These are phyloP conservation scores for Trachelipus rathkii DNA, from an alignment of 1,140 invertebrate species.

Conservation along the genomic window DNA sequence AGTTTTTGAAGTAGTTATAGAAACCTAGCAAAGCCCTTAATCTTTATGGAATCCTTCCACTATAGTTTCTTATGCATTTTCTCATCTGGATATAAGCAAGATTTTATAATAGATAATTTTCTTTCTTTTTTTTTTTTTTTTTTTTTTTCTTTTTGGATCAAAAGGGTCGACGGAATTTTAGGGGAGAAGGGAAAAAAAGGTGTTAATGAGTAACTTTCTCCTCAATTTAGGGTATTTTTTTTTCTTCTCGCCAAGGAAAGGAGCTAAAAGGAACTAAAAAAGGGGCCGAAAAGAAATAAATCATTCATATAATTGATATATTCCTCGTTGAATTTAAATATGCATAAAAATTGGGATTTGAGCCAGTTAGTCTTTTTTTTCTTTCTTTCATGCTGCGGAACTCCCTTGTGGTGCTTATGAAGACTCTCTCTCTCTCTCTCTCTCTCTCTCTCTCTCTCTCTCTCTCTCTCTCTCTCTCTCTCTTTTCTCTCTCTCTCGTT, in stretches of 20 bases:
- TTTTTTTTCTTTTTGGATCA: background rate
- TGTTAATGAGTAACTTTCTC: background rate
- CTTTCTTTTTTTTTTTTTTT: background rate
- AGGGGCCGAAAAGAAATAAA: background rate
- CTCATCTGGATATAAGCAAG: no score
- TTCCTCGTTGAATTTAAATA: background rate
- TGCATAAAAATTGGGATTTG: background rate
- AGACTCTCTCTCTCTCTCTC: no score
- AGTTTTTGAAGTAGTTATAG: no score
- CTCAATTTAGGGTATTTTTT: background rate
- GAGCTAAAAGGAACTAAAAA: no score
- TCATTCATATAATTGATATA: slow-evolving; percentile 7
- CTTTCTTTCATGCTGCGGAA: no score
- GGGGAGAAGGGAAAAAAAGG: background rate
- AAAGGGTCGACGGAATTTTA: background rate
- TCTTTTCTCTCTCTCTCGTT: background rate
- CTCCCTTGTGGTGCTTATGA: no score
- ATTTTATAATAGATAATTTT: no score
- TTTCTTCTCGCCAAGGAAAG: no score
- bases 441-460: background rate
- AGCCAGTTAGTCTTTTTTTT: no score
- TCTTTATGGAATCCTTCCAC: background rate
- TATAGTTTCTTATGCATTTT: no score
- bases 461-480: slow-evolving; percentile 13
- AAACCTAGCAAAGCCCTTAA: background rate